Percentiles rank a stretch among this genome's conserved stretches.
Conservation (phyloP, 1,140 invertebrate species). For the Phocides pigmalion region DNA sequence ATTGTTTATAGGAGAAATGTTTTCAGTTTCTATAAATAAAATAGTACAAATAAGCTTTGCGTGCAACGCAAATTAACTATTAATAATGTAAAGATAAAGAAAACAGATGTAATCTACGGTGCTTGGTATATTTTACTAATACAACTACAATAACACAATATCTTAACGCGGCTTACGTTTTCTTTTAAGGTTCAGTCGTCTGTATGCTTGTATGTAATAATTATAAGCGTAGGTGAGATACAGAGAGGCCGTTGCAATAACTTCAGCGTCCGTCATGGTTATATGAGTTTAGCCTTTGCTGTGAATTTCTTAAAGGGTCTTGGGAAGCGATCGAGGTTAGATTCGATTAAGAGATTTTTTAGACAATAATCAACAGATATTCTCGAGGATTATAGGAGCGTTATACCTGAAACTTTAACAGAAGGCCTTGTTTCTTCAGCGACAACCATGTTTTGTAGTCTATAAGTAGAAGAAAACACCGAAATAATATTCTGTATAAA, state of each 20-base stretch:
- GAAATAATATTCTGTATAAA: too few relatives aligned
- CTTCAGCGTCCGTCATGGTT: not conserved
- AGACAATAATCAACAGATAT: too few relatives aligned
- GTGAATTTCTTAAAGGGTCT: not conserved
- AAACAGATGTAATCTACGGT: too few relatives aligned
- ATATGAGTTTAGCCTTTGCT: not conserved
- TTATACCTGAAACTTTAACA: conserved; percentile 67
- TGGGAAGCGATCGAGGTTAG: not conserved
- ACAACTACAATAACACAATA: not conserved
- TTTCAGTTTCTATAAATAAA: too few relatives aligned
- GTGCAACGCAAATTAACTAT: too few relatives aligned
- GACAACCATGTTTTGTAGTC: conserved; percentile 54
- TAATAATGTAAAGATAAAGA: too few relatives aligned
- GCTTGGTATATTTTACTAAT: too few relatives aligned
- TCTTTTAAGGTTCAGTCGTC: not conserved
- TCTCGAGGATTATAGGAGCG: too few relatives aligned
- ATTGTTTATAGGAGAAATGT: too few relatives aligned
- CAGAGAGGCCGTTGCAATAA: not conserved
- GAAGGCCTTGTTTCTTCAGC: conserved; percentile 57
- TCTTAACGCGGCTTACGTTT: not conserved
- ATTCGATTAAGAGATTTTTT: not conserved
- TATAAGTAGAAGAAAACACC: too few relatives aligned
- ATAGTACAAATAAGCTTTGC: too few relatives aligned
- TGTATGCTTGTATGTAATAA: not conserved
- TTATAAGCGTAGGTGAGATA: conserved; percentile 1